Evolutionary conservation across 2,888 invertebrate species (phyloP).

Genomic region (Tortricodes alternella): DNA sequence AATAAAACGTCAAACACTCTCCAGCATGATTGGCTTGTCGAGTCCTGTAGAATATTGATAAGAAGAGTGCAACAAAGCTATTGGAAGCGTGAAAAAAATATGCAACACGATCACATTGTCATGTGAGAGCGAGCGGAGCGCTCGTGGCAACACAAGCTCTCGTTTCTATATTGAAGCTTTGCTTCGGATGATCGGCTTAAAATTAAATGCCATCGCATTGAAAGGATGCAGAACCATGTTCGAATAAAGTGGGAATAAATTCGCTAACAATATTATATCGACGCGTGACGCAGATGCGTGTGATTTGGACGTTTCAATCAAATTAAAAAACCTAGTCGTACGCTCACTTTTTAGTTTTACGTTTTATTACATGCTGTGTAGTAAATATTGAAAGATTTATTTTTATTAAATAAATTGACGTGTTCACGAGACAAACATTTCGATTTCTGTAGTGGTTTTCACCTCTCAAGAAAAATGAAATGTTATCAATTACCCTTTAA

Average conservation of each 20-base stretch:
- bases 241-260: not conserved
- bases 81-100: conserved; percentile 6
- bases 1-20: too few species aligned
- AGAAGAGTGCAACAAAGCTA: conserved; percentile 3
- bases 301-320: too few species aligned
- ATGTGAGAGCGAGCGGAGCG: not conserved
- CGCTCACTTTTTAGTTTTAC: too few species aligned
- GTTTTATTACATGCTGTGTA: too few species aligned
- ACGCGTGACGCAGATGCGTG: too few species aligned
- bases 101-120: conserved; percentile 4
- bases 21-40: not conserved
- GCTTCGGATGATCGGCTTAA: conserved; percentile 4
- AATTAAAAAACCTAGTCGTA: too few species aligned
- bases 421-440: too few species aligned
- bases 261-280: not conserved
- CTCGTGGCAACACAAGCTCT: conserved; percentile 16
- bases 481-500: too few species aligned
- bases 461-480: too few species aligned
- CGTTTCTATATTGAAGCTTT: conserved; percentile 15
- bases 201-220: conserved; percentile 8
- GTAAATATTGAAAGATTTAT: too few species aligned
- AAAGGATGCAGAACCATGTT: not conserved
- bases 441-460: too few species aligned
- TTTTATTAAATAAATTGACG: too few species aligned
- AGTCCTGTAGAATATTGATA: conserved; percentile 1